Conservation (phyloP, 2,888 invertebrate genomes). For the Stenchaetothrips biformis region DNA sequence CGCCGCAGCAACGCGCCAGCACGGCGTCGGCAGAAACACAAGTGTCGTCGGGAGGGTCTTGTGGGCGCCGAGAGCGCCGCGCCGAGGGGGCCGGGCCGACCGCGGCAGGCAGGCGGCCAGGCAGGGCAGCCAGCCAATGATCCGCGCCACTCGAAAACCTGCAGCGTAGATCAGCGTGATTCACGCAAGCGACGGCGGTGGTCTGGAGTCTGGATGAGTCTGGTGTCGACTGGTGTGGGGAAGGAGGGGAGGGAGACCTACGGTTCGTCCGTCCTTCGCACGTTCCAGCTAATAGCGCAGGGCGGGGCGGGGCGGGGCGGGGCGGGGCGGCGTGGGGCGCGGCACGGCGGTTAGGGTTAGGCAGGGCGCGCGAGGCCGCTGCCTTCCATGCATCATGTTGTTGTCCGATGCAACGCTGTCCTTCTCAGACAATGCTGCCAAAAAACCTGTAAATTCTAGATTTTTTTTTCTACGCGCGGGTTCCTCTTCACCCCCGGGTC, state of each 20-base stretch:
- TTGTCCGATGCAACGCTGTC: too few species aligned
- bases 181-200: too few species aligned
- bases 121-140: too few species aligned
- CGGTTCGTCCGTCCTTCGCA: conserved; percentile 34
- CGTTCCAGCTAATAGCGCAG: conserved; percentile 36
- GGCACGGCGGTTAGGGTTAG: neutral
- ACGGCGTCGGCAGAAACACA: conserved; percentile 33
- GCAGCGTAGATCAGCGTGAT: neutral
- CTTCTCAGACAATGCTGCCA: too few species aligned
- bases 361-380: neutral
- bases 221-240: neutral
- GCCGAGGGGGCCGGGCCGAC: too few species aligned
- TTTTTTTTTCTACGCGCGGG: neutral
- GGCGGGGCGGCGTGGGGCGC: too few species aligned
- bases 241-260: conserved; percentile 38
- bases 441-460: neutral
- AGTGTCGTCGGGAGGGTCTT: conserved; percentile 34
- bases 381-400: too few species aligned
- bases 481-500: too few species aligned
- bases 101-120: too few species aligned
- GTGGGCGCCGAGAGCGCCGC: conserved; percentile 36
- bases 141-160: neutral
- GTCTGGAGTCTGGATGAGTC: neutral
- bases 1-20: conserved; percentile 35
- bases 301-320: neutral